Evolutionary conservation across 1,140 invertebrate genomes (phyloP), one percentile per base, ranked within the genome.

Genomic region (Drosophila asahinai): DNA sequence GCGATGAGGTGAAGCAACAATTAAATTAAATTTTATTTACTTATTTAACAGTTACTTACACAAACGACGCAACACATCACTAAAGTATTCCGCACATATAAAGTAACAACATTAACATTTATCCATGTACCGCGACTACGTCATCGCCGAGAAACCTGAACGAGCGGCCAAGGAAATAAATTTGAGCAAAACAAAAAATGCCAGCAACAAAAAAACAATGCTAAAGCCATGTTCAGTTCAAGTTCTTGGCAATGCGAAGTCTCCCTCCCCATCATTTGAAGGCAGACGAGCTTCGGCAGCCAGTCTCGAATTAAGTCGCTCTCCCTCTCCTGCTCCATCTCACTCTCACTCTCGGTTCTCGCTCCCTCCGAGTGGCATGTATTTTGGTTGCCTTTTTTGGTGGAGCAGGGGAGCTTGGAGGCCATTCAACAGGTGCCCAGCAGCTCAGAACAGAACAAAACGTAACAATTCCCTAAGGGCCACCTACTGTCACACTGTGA

Each of bases 231-330:
- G 81, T 63, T 75, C 65, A 54, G 86, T 90, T 87, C 84, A 87
- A 87, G 84, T 84, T 87, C 84, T 87, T 87, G 84, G 80, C 83
- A 80, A 77, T 89, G 72, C 45, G 59, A 60, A 54, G 70, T 70
- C 64, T 40, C 47, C 42, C 57, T 40, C 48, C 43, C 45, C 57
- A 43, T 61, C 51, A 58, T 42, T 75, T 63, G 61, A 49, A 83
- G 76, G 80, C 52, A 80, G 71, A 68, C 80, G 57, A 86, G 62
- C 82, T 87, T 59, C 77, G 79, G 81, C 64, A 68, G 64, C 71
- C 76, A 77, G 77, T 77, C 72, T 71, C 59, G 47, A 51, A 45
- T 33, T 59, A 63, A 62, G 60, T 68, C 65, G 17, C 47, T 43
- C 22, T 45, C 33, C 30, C 45, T n/a, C 36, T 57, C 38, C 54